phyloP scores from a whole-genome alignment of 1,140 invertebrate genomes.

The Habropoda laboriosa region DNA sequence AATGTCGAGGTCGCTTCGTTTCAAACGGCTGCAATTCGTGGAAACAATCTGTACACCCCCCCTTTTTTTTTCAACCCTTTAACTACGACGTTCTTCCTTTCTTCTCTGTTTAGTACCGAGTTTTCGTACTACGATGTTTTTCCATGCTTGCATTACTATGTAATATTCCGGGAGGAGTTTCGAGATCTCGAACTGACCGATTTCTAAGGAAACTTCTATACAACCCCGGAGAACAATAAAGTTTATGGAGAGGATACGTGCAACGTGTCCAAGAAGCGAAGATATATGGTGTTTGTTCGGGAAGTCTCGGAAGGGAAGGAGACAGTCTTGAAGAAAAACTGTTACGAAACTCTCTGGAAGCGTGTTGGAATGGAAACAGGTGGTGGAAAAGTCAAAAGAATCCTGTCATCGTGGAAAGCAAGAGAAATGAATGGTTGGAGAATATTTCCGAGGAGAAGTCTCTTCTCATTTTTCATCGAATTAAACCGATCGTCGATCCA shows the following conservation, averaged over 20 bases:
- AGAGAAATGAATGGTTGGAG: not conserved
- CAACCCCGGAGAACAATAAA: slow-evolving; percentile 12
- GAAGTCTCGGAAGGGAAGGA: not conserved
- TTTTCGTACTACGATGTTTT: too few relatives aligned
- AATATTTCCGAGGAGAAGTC: not conserved
- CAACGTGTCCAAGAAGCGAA: not conserved
- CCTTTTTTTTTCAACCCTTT: too few relatives aligned
- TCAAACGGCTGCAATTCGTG: not conserved
- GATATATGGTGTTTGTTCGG: slow-evolving; percentile 35
- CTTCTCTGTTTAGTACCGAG: too few relatives aligned
- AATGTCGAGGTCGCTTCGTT: not conserved
- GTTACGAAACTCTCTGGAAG: not conserved
- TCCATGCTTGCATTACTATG: too few relatives aligned
- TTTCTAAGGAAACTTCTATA: not conserved
- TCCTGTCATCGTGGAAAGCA: not conserved
- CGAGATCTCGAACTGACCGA: not conserved
- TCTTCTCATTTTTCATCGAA: slow-evolving; percentile 12
- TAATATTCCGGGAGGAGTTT: not conserved
- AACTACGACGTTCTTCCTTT: too few relatives aligned
- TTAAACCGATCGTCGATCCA: slow-evolving; percentile 8
- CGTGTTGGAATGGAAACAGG: not conserved
- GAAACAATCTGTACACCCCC: not conserved
- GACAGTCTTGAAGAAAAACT: not conserved
- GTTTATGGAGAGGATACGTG: not conserved
- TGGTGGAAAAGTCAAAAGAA: slow-evolving; percentile 2